Conservation (phyloP, 1,140 invertebrate species). For the Aethina tumida region DNA sequence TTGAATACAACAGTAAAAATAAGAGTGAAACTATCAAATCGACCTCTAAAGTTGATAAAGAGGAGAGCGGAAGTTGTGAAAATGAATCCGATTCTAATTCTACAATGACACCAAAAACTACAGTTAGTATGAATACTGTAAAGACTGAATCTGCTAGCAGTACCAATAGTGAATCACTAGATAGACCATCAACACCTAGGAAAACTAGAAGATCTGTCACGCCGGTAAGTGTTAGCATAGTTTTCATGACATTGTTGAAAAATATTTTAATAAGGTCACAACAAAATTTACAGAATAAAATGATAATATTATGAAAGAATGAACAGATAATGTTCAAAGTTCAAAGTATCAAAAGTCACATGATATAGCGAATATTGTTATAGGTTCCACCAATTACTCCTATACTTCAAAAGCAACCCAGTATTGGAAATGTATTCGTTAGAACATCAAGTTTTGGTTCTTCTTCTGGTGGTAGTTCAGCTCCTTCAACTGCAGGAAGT, state of each 20-base stretch:
- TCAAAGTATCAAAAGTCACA: conserved; percentile 3
- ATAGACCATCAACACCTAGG: conserved; percentile 35
- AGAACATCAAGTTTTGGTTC: conserved; percentile 53
- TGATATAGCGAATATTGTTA: conserved; percentile 8
- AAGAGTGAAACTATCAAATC: conserved; percentile 28
- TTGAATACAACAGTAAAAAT: conserved; percentile 43
- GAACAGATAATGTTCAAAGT: no score
- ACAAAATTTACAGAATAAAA: no score
- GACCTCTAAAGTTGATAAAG: conserved; percentile 40
- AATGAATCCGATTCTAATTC: conserved; percentile 65
- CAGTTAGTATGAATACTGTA: conserved; percentile 47
- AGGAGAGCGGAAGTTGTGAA: conserved; percentile 54
- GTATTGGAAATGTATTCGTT: conserved; percentile 51
- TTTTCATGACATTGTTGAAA: no score
- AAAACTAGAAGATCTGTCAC: conserved; percentile 28
- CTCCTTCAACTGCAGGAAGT: conserved; percentile 34
- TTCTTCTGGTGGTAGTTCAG: conserved; percentile 33
- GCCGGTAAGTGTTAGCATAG: no score
- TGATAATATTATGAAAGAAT: no score
- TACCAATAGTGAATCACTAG: conserved; percentile 33
- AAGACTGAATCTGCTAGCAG: conserved; percentile 35
- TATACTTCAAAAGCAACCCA: conserved; percentile 47
- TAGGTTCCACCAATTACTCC: conserved; percentile 29
- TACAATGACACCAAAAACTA: conserved; percentile 58
- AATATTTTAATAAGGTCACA: no score